phyloP scores from a whole-genome alignment of 2,888 invertebrate species.

The Erannis defoliaria region DNA sequence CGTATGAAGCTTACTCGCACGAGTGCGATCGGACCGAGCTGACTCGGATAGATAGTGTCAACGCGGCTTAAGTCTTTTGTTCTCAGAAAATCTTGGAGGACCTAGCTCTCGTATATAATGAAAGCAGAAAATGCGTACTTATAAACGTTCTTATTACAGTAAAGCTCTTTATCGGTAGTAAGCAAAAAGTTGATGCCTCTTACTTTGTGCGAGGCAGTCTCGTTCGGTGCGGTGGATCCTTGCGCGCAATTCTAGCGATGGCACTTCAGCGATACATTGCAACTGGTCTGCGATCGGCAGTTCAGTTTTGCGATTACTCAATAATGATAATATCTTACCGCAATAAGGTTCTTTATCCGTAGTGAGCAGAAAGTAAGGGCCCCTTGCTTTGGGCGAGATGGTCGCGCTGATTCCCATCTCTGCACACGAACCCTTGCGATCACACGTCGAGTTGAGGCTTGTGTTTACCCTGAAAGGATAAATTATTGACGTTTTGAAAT shows the following conservation, averaged over 20 bases:
- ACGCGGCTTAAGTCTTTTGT: too few relatives aligned
- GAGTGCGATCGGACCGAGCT: too few relatives aligned
- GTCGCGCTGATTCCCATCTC: slow-evolving; percentile 86
- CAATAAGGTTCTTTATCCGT: slow-evolving; percentile 82
- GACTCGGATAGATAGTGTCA: too few relatives aligned
- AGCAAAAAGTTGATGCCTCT: too few relatives aligned
- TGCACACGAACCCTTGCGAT: slow-evolving; percentile 68
- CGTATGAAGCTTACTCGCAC: too few relatives aligned
- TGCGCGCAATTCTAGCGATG: too few relatives aligned
- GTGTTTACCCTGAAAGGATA: slow-evolving; percentile 67
- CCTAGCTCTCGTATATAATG: too few relatives aligned
- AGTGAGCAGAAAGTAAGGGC: slow-evolving; percentile 85
- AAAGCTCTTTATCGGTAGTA: too few relatives aligned
- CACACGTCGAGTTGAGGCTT: slow-evolving; percentile 70
- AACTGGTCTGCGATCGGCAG: neutral
- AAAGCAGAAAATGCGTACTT: neutral
- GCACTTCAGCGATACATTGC: too few relatives aligned
- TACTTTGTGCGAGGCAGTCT: too few relatives aligned
- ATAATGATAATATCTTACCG: slow-evolving; percentile 66
- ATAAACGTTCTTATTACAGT: neutral
- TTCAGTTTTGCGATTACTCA: neutral
- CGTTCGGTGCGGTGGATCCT: too few relatives aligned
- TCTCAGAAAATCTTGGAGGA: too few relatives aligned
- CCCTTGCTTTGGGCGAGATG: slow-evolving; percentile 68
- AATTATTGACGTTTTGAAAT: neutral